A percentile compares a stretch with the other conserved stretches of the same genome.
Conservation (phyloP, 2,113 vertebrate species). For the Cnemophilus loriae region DNA sequence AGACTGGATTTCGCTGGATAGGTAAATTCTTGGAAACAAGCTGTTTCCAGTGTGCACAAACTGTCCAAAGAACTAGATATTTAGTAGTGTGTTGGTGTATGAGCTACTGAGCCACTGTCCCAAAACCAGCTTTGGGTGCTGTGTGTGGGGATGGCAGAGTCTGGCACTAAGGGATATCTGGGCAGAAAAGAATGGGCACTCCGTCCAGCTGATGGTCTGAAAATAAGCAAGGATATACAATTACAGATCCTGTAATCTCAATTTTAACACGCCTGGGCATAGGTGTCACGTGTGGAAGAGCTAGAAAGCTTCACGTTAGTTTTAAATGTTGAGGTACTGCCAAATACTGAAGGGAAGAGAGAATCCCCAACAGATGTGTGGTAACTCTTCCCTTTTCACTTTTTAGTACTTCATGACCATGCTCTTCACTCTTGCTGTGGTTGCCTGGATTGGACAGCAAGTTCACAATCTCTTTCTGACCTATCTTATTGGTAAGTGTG, state of each 20-base stretch:
- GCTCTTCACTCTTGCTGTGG: slow-evolving; percentile 81
- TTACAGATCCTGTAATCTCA: neutral
- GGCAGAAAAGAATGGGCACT: neutral
- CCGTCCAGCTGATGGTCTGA: neutral
- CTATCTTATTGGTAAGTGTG: slow-evolving; percentile 89
- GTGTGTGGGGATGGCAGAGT: neutral
- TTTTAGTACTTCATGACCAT: slow-evolving; percentile 92
- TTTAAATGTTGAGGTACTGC: neutral
- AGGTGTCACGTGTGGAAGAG: accelerated
- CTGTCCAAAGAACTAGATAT: neutral
- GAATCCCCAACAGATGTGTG: neutral
- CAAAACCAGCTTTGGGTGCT: neutral
- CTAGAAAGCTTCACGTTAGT: neutral
- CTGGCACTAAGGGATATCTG: neutral
- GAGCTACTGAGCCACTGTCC: neutral
- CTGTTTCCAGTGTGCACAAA: neutral
- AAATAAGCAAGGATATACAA: neutral
- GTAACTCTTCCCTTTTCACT: neutral
- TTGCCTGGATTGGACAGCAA: slow-evolving; percentile 97
- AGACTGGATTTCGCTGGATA: neutral
- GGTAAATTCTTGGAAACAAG: neutral
- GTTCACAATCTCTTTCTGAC: slow-evolving; percentile 97
- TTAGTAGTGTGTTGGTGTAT: neutral
- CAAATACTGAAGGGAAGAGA: neutral
- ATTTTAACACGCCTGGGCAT: accelerated